Evolutionary conservation across 2,113 vertebrate genomes (phyloP).

Genomic region (Sinocyclocheilus anophthalmus): DNA sequence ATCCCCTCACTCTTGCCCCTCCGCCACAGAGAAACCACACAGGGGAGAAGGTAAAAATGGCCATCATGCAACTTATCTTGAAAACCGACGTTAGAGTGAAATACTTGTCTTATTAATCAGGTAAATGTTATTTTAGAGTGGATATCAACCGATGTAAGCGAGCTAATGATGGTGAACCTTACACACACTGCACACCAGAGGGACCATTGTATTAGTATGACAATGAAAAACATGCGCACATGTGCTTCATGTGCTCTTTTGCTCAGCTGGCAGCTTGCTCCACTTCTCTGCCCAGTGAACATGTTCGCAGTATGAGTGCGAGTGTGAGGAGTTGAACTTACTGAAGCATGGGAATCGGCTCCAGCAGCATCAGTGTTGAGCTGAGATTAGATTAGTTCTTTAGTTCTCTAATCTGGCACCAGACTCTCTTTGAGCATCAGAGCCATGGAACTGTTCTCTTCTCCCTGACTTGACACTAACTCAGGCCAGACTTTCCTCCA

Average conservation of each 20-base stretch:
- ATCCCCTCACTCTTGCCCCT: conserved; percentile 82
- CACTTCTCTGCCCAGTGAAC: conserved; percentile 43
- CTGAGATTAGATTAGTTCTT: conserved; percentile 30
- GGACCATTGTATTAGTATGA: conserved; percentile 52
- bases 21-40: conserved; percentile 79
- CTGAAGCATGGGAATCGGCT: conserved; percentile 43
- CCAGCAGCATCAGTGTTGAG: conserved; percentile 47
- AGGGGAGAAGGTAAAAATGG: conserved; percentile 78
- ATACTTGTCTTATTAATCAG: neutral
- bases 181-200: conserved; percentile 51
- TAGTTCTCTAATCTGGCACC: conserved; percentile 1
- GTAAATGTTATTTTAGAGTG: neutral
- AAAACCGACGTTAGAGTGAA: neutral
- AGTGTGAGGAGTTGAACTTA: conserved; percentile 43
- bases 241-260: conserved; percentile 45
- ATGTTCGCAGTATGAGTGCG: conserved; percentile 26
- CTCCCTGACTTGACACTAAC: conserved; percentile 17
- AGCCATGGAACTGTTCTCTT: neutral
- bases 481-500: conserved; percentile 25
- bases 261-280: conserved; percentile 47
- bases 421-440: neutral
- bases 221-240: conserved; percentile 35
- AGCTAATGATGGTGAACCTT: conserved; percentile 43
- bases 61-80: neutral
- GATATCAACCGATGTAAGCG: neutral